A percentile compares a stretch with the other conserved stretches of the same genome.
phyloP scores from a whole-genome alignment of 2,888 invertebrate species.

The Balanococcus diminutus region DNA sequence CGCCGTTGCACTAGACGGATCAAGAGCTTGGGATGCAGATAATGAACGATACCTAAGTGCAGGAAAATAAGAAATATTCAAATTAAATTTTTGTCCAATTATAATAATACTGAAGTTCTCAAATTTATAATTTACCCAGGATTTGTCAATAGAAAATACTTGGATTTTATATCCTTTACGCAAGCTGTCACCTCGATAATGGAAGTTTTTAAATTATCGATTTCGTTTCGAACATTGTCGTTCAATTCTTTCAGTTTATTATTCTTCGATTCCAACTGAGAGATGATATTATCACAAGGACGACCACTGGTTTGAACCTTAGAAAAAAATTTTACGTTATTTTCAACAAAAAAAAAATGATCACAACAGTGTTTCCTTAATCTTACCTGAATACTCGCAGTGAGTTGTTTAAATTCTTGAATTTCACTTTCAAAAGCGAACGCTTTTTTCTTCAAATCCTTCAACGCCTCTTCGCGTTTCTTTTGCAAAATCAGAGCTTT shows the following conservation, averaged over 20 bases:
- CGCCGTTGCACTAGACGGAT: conserved; percentile 72
- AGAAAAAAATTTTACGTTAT: background rate
- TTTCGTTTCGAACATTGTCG: conserved; percentile 62
- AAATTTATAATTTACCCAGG: conserved; percentile 58
- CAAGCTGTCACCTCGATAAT: conserved; percentile 66
- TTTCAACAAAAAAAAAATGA: background rate
- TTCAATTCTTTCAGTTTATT: conserved; percentile 11
- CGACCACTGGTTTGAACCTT: background rate
- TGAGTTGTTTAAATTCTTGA: conserved; percentile 30
- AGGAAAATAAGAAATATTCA: background rate
- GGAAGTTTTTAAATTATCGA: conserved; percentile 64
- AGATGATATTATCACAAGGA: background rate
- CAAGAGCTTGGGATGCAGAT: conserved; percentile 64
- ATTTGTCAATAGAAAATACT: conserved; percentile 59
- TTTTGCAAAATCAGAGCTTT: conserved; percentile 27
- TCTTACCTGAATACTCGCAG: background rate
- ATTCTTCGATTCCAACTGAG: background rate
- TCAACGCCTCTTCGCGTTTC: conserved; percentile 26
- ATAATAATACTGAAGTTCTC: background rate
- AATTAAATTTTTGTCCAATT: background rate
- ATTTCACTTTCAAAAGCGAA: conserved; percentile 44
- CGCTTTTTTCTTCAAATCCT: conserved; percentile 32
- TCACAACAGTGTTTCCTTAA: background rate
- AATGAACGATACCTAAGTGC: conserved; percentile 61
- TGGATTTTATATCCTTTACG: conserved; percentile 67